Evolutionary conservation across 1,140 invertebrate genomes (phyloP).

Genomic region (Drosophila trapezifrons): DNA sequence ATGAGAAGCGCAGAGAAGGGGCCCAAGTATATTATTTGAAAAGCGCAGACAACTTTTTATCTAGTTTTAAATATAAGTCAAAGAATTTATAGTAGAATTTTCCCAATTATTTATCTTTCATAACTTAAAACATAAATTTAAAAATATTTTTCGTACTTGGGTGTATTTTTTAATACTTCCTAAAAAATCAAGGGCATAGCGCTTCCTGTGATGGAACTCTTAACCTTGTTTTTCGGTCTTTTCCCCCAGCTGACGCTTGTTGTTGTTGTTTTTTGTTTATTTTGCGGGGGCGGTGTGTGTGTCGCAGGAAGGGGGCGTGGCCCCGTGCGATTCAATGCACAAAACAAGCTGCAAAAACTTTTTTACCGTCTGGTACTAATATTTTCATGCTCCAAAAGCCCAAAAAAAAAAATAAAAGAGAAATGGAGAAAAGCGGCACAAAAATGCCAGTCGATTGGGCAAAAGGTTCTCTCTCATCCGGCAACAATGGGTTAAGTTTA

Average conservation of each 20-base stretch:
- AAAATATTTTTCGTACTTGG: neutral
- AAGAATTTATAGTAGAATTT: neutral
- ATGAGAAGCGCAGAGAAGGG: too few species aligned
- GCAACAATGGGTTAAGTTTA: constrained; percentile 65
- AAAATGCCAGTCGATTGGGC: constrained; percentile 36
- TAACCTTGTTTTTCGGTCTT: constrained; percentile 5
- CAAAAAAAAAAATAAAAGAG: constrained; percentile 8
- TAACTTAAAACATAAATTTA: too few species aligned
- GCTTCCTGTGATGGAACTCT: neutral
- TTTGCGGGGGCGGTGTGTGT: constrained; percentile 1
- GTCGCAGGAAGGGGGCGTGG: constrained; percentile 8
- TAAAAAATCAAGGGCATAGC: neutral
- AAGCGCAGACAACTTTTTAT: too few species aligned
- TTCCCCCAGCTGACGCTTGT: constrained; percentile 20
- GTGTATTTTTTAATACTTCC: neutral
- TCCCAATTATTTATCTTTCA: neutral
- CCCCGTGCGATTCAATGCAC: constrained; percentile 21
- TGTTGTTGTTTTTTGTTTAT: constrained; percentile 17
- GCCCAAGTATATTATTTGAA: too few species aligned
- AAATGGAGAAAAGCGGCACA: constrained; percentile 2
- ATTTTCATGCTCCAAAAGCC: constrained; percentile 56
- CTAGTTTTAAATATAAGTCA: neutral
- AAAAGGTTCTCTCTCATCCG: constrained; percentile 1
- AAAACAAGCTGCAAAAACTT: constrained; percentile 53
- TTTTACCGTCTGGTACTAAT: constrained; percentile 67